Percentiles rank a stretch among this genome's conserved stretches.
These are phyloP conservation scores for Sinhomidia bicolor DNA, from an alignment of 2,888 invertebrate species.

Conservation along the genomic window DNA sequence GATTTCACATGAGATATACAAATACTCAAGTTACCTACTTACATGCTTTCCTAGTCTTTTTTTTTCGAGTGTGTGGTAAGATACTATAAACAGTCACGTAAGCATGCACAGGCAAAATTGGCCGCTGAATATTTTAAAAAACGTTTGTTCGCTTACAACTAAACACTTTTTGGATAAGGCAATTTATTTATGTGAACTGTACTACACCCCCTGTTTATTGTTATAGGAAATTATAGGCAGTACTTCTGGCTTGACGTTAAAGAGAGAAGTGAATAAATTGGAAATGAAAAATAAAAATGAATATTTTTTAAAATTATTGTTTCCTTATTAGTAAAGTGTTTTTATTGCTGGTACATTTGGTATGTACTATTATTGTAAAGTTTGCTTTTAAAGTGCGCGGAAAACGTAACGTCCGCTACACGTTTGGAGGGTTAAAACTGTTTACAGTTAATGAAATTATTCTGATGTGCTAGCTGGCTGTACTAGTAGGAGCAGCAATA, in stretches of 20 bases:
- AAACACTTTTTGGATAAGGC: constrained; percentile 13
- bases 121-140: neutral
- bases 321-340: no score
- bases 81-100: neutral
- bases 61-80: no score
- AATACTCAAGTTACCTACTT: constrained; percentile 23
- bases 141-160: neutral
- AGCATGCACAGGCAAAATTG: neutral
- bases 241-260: no score
- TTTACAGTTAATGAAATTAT: constrained; percentile 21
- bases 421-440: neutral
- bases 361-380: no score
- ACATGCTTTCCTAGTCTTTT: constrained; percentile 1
- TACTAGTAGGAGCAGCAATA: neutral
- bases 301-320: no score
- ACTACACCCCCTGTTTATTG: no score
- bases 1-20: neutral
- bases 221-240: no score
- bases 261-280: no score
- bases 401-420: neutral
- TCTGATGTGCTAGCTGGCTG: constrained; percentile 15
- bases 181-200: neutral
- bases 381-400: no score
- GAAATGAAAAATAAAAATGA: no score
- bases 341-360: no score